These are phyloP conservation scores for Hypocryptadius cinnamomeus DNA, from an alignment of 2,113 vertebrate genomes.

Conservation along the genomic window DNA sequence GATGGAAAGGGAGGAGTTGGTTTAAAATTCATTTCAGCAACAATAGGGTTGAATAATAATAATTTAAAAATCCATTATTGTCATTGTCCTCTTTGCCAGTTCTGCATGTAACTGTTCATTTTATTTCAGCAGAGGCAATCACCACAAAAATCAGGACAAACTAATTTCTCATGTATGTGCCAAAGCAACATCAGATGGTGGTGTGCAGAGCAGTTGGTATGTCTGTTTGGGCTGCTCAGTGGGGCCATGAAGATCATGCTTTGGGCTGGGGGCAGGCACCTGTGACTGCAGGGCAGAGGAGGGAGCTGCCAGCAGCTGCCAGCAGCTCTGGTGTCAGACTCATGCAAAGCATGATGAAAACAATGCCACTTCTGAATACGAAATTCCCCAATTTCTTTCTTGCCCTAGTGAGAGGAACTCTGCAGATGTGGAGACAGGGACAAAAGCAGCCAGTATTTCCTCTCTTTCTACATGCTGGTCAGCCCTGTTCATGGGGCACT, in stretches of 20 bases:
- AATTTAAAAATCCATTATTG: not conserved
- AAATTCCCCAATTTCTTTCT: not conserved
- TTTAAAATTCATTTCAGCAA: not conserved
- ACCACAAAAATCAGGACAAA: not conserved
- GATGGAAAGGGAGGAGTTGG: not conserved
- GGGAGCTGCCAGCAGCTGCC: not conserved
- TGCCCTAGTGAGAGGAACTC: not conserved
- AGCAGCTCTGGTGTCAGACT: not conserved
- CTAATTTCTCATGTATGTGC: not conserved
- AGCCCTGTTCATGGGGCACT: not conserved
- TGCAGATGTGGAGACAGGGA: not conserved
- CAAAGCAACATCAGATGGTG: not conserved
- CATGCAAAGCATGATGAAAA: not conserved
- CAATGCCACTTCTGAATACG: not conserved
- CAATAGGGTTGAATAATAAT: not conserved
- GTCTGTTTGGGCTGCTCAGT: not conserved
- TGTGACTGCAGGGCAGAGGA: not conserved
- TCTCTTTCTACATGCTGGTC: constrained; percentile 7
- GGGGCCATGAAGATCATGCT: not conserved
- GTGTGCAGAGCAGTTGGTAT: not conserved
- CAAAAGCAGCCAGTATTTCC: constrained; percentile 30
- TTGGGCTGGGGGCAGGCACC: not conserved
- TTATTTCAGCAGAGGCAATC: not conserved
- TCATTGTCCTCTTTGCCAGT: not conserved
- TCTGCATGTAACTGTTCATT: not conserved